phyloP scores from a whole-genome alignment of 1,140 invertebrate species.

The Chironomus tepperi region DNA sequence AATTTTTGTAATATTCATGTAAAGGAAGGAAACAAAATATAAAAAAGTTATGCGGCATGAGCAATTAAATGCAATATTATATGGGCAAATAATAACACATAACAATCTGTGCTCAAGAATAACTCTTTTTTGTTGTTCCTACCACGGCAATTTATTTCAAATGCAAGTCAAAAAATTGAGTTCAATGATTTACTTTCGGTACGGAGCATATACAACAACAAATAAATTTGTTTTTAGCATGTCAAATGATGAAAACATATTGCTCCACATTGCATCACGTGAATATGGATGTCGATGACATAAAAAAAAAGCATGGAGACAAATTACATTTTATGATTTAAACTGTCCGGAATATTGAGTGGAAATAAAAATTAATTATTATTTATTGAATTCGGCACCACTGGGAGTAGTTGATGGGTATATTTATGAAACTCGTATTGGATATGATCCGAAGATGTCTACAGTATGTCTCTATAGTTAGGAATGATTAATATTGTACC shows the following conservation, averaged over 20 bases:
- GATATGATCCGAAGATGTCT: no score
- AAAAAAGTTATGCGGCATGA: background rate
- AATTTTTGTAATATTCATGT: conserved; percentile 3
- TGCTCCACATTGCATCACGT: background rate
- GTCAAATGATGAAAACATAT: background rate
- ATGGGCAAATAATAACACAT: conserved; percentile 20
- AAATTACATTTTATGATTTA: conserved; percentile 10
- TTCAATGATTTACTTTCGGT: background rate
- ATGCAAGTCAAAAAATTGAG: background rate
- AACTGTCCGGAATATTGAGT: background rate
- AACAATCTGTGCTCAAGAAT: conserved; percentile 1
- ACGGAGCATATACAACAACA: background rate
- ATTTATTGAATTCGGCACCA: background rate
- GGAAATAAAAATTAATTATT: background rate
- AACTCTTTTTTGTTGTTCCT: background rate
- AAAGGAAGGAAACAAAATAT: background rate
- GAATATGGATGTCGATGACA: background rate
- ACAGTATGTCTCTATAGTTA: no score
- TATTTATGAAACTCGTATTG: no score
- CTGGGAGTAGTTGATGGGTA: background rate
- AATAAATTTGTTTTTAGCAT: background rate
- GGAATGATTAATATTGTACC: no score
- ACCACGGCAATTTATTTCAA: background rate
- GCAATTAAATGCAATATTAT: conserved; percentile 23
- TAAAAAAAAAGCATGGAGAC: background rate